Evolutionary conservation across 2,113 vertebrate genomes (phyloP), one percentile per base, ranked within the genome.

Genomic region (Chloroceryle aenea): DNA sequence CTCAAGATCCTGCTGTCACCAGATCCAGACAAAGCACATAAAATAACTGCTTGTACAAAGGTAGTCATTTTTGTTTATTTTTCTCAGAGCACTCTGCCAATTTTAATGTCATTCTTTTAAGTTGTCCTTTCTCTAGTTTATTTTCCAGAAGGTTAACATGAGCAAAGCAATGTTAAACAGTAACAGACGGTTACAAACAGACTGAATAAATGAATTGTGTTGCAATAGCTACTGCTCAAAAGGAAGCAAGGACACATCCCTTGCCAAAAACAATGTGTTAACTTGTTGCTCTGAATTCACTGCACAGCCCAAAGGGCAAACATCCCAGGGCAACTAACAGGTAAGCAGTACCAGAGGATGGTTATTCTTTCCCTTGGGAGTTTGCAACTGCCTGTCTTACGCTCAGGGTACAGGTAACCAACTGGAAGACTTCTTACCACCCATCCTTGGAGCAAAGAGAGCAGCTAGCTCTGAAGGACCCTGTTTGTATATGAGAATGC

Each of bases 201-300:
- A 69, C 11, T 52, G 68, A 91, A 56, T 43, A 87, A 52, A 48
- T 68, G 20, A 45, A 48, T 25, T 45, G 9, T 30, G 11, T 58
- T 53, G 43, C 0, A 0, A 42, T 27, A 71, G 18, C 25, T 12
- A 23, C 3, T 0, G 6, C 26, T 9, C 69, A n/a, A 42, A 21
- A 63, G 29, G 34, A 59, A 87, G 26, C 29, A 55, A 78, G 9
- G 45, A n/a, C n/a, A 6, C 23, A 34, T 17, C 29, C 26, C 29
- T 43, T 78, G 20, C 14, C n/a, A 59, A 79, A 56, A 82, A 45
- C 20, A 53, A 14, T 3, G 5, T 22, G 77, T 67, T 76, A 58
- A 14, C 3, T 45, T 71, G 12, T 59, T 90, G 32, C 9, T 67
- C 34, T 59, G 48, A 77, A 36, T 26, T 27, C 27, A 48, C 19